phyloP scores from a whole-genome alignment of 2,888 invertebrate genomes.

The Synergus laeviventris region DNA sequence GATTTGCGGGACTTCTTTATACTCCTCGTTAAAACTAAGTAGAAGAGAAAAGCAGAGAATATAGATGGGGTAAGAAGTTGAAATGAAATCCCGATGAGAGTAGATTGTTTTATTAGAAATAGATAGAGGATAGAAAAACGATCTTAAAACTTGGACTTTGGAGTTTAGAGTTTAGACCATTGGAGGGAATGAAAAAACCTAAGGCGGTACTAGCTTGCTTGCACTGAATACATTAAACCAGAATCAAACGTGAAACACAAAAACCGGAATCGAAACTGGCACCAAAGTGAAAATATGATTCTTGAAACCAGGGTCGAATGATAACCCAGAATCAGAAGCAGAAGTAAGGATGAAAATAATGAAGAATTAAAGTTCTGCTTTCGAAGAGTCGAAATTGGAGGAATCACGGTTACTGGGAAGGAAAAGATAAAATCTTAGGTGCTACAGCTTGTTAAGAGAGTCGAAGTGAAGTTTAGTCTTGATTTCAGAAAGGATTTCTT shows the following conservation, averaged over 20 bases:
- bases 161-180: neutral
- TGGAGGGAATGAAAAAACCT: neutral
- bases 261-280: conserved; percentile 40
- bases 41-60: conserved; percentile 10
- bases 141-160: neutral
- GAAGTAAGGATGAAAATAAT: neutral
- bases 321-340: conserved; percentile 30
- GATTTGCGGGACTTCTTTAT: conserved; percentile 25
- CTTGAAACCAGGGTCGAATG: conserved; percentile 24
- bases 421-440: neutral
- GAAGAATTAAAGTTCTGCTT: neutral
- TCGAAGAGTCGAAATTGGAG: neutral
- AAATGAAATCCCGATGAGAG: neutral
- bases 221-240: conserved; percentile 35
- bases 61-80: conserved; percentile 30
- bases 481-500: neutral
- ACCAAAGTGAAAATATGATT: conserved; percentile 35
- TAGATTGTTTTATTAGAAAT: conserved; percentile 9
- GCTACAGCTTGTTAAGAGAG: neutral
- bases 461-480: neutral
- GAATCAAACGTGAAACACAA: conserved; percentile 37
- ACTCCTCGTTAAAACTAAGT: conserved; percentile 34
- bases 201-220: conserved; percentile 19
- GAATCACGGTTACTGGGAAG: neutral
- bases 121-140: neutral